phyloP scores from a whole-genome alignment of 2,797 vertebrate species.

The Xerus rutilus region DNA sequence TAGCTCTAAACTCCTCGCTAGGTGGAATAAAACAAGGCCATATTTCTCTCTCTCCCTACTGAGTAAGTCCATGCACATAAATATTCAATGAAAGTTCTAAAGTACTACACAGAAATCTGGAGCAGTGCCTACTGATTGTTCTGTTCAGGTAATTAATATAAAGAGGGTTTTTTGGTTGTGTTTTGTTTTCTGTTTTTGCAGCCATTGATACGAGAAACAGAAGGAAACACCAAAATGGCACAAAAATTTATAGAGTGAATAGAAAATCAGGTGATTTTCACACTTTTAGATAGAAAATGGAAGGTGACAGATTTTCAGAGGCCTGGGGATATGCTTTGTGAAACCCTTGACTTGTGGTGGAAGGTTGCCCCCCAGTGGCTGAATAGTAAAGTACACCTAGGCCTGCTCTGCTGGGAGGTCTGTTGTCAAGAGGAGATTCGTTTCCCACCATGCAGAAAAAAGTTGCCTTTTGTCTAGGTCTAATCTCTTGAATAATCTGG shows the following conservation, averaged over 20 bases:
- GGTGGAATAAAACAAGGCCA: background rate
- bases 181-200: background rate
- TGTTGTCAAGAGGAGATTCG: background rate
- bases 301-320: background rate
- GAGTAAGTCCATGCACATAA: background rate
- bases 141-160: background rate
- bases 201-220: background rate
- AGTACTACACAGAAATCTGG: too few species aligned
- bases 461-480: background rate
- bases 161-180: background rate
- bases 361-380: constrained; percentile 17
- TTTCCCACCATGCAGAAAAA: background rate
- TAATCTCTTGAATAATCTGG: background rate
- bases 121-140: background rate
- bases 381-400: background rate
- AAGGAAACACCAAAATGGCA: background rate
- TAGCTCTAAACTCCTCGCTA: background rate
- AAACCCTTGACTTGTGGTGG: constrained; percentile 5
- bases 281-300: background rate
- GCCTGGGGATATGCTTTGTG: background rate
- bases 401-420: too few species aligned
- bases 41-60: background rate
- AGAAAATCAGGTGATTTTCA: background rate
- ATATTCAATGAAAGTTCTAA: background rate
- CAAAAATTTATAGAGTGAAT: background rate